Evolutionary conservation across 2,888 invertebrate genomes (phyloP).

Genomic region (Amiota mariae): DNA sequence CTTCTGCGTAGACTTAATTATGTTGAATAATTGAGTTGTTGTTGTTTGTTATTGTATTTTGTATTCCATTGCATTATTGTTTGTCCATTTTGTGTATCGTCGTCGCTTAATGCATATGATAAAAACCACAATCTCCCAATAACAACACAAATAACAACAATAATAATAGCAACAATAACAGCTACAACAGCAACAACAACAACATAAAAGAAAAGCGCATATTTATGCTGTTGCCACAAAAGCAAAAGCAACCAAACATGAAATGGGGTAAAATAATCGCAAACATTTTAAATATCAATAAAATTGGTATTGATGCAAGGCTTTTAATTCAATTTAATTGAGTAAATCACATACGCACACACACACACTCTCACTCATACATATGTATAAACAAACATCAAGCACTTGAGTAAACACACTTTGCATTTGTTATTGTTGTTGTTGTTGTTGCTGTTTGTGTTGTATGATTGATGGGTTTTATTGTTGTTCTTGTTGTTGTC

Average conservation of each 20-base stretch:
- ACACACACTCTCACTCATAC: slow-evolving; percentile 9
- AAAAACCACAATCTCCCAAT: no score
- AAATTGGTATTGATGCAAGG: slow-evolving; percentile 12
- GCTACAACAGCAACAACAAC: slow-evolving; percentile 4
- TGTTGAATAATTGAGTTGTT: slow-evolving; percentile 31
- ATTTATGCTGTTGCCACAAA: slow-evolving; percentile 27
- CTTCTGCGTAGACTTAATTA: slow-evolving; percentile 46
- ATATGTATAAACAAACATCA: neutral
- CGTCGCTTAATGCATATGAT: slow-evolving; percentile 19
- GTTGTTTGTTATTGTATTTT: neutral
- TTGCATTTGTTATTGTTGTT: slow-evolving; percentile 26
- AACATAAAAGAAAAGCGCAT: neutral
- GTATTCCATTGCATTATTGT: slow-evolving; percentile 6
- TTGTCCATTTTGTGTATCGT: slow-evolving; percentile 4
- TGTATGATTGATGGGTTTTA: slow-evolving; percentile 7
- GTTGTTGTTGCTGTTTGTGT: slow-evolving; percentile 44
- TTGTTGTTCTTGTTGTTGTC: neutral
- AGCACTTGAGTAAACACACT: no score
- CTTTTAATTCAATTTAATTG: slow-evolving; percentile 24
- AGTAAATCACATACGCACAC: slow-evolving; percentile 12
- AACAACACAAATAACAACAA: slow-evolving; percentile 20
- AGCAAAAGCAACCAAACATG: slow-evolving; percentile 42
- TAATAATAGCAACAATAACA: slow-evolving; percentile 6
- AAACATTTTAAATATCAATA: slow-evolving; percentile 51
- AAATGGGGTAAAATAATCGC: slow-evolving; percentile 5